Conservation (phyloP, 2,797 vertebrate species). For the Pangasius larnaudii region DNA sequence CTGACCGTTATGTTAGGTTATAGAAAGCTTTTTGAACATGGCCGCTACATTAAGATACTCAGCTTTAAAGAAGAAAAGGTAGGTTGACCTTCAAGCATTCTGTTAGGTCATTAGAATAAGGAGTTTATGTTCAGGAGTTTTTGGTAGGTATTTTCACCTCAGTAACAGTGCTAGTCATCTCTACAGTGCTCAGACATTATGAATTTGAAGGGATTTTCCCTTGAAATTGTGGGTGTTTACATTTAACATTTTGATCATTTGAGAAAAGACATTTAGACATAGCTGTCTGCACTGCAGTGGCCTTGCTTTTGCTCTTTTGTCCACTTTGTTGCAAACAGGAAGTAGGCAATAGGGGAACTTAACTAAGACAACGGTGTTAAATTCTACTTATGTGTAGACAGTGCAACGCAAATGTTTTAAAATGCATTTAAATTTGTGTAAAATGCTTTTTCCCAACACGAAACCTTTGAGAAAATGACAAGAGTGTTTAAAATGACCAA, state of each 20-base stretch:
- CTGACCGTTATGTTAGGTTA: constrained; percentile 78
- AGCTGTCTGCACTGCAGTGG: background rate
- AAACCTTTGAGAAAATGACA: background rate
- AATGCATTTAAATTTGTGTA: background rate
- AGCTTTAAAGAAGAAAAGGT: constrained; percentile 81
- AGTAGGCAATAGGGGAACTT: constrained; percentile 54
- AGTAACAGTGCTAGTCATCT: background rate
- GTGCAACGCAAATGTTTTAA: background rate
- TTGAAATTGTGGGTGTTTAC: background rate
- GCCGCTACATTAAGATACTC: constrained; percentile 81
- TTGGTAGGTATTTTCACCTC: constrained; percentile 5
- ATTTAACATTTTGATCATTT: background rate
- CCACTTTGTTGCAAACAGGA: constrained; percentile 46
- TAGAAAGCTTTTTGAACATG: constrained; percentile 80
- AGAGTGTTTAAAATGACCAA: too few species aligned
- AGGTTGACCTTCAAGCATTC: constrained; percentile 64
- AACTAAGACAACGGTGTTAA: constrained; percentile 27
- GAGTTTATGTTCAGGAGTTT: background rate
- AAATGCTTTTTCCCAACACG: background rate
- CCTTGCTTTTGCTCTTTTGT: constrained; percentile 24
- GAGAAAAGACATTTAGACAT: background rate
- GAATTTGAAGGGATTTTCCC: background rate
- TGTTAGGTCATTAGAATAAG: background rate
- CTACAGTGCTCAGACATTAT: background rate
- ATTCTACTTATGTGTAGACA: background rate